These are phyloP conservation scores for Gopherus evgoodei DNA, from an alignment of 2,113 vertebrate species.

Conservation along the genomic window DNA sequence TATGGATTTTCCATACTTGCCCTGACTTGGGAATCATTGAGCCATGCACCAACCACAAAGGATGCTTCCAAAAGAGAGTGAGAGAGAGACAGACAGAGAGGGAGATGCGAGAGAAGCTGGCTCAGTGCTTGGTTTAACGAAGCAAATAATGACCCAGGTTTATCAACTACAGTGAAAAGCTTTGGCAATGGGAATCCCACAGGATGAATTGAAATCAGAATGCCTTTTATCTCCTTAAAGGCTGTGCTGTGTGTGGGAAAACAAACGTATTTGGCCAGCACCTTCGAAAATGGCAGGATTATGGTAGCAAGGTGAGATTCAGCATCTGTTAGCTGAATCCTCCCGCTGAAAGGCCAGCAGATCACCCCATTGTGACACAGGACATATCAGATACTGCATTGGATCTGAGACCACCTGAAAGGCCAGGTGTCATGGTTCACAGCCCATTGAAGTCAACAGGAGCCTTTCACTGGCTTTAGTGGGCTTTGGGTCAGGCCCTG, in stretches of 20 bases:
- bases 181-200: neutral
- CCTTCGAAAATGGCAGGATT: neutral
- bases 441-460: neutral
- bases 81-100: neutral
- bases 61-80: neutral
- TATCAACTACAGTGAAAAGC: neutral
- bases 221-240: slow-evolving; percentile 21
- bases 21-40: neutral
- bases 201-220: neutral
- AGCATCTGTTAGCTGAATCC: neutral
- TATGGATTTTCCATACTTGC: neutral
- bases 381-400: neutral
- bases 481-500: neutral
- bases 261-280: neutral
- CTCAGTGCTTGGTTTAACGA: neutral
- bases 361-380: neutral
- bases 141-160: neutral
- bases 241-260: rapidly evolving
- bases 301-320: neutral
- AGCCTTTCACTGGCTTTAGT: neutral
- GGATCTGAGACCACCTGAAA: neutral
- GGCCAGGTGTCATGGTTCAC: neutral
- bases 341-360: neutral
- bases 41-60: neutral
- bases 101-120: neutral